Base-by-base conservation (phyloP, 2,888 invertebrate species). In the Imbricaverruca yamaguchii region DNA sequence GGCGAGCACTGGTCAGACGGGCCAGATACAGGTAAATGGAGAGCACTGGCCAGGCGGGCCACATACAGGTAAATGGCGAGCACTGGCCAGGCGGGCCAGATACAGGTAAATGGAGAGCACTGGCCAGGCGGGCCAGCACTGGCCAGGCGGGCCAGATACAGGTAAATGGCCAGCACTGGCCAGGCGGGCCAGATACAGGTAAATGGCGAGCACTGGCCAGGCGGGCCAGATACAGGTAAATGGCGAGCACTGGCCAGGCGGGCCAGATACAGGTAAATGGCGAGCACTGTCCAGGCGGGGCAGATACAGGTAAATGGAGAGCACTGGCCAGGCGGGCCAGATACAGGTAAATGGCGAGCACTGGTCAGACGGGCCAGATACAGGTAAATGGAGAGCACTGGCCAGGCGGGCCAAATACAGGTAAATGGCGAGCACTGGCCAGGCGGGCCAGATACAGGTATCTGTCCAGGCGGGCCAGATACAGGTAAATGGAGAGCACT, bases 401-500 rank as follows among this genome's bases (percentile, higher is more conserved):
- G n/a, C n/a, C n/a, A 96, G 89, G 95, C 95, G 81, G 96, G 96
- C 11, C 94, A 93, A 84, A 94, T 96, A 85, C 96, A 97, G 92
- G 96, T 96, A 85, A 88, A 85, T 13, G 39, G 1, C 18, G 21
- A 15, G 10, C 8, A 21, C 21, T 86, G 53, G 82, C n/a, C 96
- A 96, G 89, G 95, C 95, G 81, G 96, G 96, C 11, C 94, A 93
- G 84, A 94, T 96, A 85, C 96, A 97, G 92, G 96, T n/a, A n/a
- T n/a, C 53, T 61, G 53, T 13, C 57, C 57, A 57, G 89, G 95
- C 57, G 57, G 57, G 57, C 13, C 57, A 57, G 57, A 57, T 57
- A 9, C 57, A 57, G 57, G 57, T 57, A 57, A 9, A 13, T 9
- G 57, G 9, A 13, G 57, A 9, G 10, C 57, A 9, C 10, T 57